Evolutionary conservation across 2,113 vertebrate species (phyloP), one percentile per base, ranked within the genome.

Genomic region (Pyrgilauda ruficollis): DNA sequence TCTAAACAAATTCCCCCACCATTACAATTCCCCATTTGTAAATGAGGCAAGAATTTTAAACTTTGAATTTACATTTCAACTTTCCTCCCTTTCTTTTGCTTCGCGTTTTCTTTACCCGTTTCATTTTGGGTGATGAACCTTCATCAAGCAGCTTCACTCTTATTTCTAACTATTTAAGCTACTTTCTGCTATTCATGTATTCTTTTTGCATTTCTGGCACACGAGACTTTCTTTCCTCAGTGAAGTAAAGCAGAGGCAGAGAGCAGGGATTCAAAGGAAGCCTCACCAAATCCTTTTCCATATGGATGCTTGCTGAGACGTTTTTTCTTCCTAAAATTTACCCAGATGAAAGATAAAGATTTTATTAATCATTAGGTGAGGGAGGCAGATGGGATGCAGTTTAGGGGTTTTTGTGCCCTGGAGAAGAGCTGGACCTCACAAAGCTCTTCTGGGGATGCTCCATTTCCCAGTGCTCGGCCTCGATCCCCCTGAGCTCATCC

Each of bases 1-100:
- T 84, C 94, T 93, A 93, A 95, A 94, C 69, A 89, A 96, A 92
- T 82, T 62, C 64, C n/a, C n/a, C 62, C 44, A 64, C 61, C 69
- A 53, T 35, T 68, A 64, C 74, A 87, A 69, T 69, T 39, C 64
- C 64, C 56, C 64, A 35, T 81, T 89, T 72, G 73, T 89, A 92
- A 96, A 94, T 39, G 77, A 96, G 69, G 49, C 3, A 33, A 92
- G 73, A 78, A 61, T 76, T 72, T 95, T 35, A 69, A 93, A 94
- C 69, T 92, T 75, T 10, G 23, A 41, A 93, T 93, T 96, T 90
- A 18, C 49, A 58, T 90, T 92, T 84, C 31, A 50, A 77, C 88
- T 96, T 92, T 68, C 66, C 52, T 78, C 52, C 15, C 10, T 84
- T 92, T 75, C 85, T 91, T 90, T 88, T 31, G 39, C 79, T 72